Base-by-base conservation (phyloP, 2,113 vertebrate genomes). In the Fulica atra region DNA sequence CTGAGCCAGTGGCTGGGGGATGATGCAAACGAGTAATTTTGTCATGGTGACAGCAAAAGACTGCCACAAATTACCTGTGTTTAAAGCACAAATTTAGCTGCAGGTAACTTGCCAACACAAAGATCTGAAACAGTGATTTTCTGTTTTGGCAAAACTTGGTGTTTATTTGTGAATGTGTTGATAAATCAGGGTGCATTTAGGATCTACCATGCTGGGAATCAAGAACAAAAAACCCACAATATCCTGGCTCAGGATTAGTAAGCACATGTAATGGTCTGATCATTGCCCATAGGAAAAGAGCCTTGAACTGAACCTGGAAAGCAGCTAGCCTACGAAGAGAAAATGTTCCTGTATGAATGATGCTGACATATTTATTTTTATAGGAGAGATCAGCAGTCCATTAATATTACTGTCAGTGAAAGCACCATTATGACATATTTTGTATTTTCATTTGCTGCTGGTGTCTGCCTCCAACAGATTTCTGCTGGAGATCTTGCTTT, bases 401-500 rank as follows among this genome's bases (percentile, higher is more conserved):
- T 72, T 91, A 85, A 90, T 83, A 82, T 36, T 38, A 35, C 53
- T 80, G 59, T 86, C 76, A 31, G 59, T n/a, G 73, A 90, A 66
- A 79, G 61, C 48, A 48, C 51, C 1, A 0, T 80, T 73, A 90
- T 50, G 66, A 81, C 81, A 81, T 60, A 42, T 59, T 87, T 77
- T 50, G 44, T 44, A 44, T 89, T 85, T 96, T 60, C 61, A 64
- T 95, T 68, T 90, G 57, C 33, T 86, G 29, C 73, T 90, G 73
- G 26, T 80, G 20, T 69, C 86, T 91, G 69, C 33, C 64, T 95
- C 83, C 70, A 66, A 84, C 35, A 81, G 72, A 74, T 92, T 84
- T 90, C 70, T 68, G 56, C 48, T 89, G 94, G 50, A 94, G 68
- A 93, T 73, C 53, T 82, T 61, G 81, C 61, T 88, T 96, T 81